Percentiles rank a stretch among this genome's conserved stretches.
These are phyloP conservation scores for Danio rerio DNA, from an alignment of 2,113 vertebrate species.

Conservation along the genomic window DNA sequence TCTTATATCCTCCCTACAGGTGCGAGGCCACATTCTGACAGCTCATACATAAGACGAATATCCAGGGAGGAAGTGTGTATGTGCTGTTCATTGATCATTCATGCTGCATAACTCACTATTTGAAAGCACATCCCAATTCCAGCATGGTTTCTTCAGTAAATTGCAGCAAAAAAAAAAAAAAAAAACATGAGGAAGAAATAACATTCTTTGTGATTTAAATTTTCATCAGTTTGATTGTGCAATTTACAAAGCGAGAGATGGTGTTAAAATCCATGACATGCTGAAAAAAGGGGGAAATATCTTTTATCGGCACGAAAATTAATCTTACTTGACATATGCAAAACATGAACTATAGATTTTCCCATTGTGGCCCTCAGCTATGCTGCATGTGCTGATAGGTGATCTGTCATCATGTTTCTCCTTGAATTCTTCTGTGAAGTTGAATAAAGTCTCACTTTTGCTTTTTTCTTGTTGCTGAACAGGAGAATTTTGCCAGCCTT, in stretches of 20 bases:
- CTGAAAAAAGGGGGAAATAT: not conserved
- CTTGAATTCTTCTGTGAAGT: slow-evolving; percentile 17
- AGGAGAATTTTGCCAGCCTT: slow-evolving; percentile 87
- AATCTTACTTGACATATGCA: not conserved
- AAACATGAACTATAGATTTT: slow-evolving; percentile 28
- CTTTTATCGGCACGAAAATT: slow-evolving; percentile 18
- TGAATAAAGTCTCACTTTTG: not conserved
- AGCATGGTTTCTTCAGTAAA: slow-evolving; percentile 12
- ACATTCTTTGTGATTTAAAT: not conserved
- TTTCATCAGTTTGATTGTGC: not conserved
- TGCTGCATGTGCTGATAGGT: slow-evolving; percentile 21
- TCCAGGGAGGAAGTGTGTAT: not conserved
- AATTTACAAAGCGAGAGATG: not conserved
- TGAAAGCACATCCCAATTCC: slow-evolving; percentile 27
- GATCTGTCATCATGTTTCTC: slow-evolving; percentile 31
- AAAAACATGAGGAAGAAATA: not conserved
- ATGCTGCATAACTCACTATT: slow-evolving; percentile 25
- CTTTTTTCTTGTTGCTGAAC: slow-evolving; percentile 34
- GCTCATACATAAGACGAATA: slow-evolving; percentile 35
- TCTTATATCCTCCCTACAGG: slow-evolving; percentile 40
- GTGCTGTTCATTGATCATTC: slow-evolving; percentile 40
- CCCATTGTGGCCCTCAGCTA: slow-evolving; percentile 7
- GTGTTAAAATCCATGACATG: slow-evolving; percentile 5
- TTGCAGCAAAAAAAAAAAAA: not conserved
- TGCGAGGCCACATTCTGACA: slow-evolving; percentile 33